Conservation (phyloP, 1,140 invertebrate genomes). For the Piezodorus guildinii region DNA sequence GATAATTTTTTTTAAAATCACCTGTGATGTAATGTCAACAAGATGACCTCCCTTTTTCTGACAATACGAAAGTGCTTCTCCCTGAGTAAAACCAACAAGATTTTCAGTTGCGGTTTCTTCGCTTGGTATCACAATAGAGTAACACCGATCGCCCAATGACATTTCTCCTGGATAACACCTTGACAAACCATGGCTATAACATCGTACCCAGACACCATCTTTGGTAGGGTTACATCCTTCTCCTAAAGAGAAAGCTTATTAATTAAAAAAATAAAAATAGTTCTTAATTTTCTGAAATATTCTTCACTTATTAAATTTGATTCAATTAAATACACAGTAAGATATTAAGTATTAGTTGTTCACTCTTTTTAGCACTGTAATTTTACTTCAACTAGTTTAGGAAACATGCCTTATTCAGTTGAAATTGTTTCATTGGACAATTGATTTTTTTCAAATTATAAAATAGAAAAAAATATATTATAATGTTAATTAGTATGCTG, state of each 20-base stretch:
- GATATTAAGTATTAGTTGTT: no score
- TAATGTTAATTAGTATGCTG: no score
- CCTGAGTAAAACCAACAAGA: constrained; percentile 35
- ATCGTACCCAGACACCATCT: constrained; percentile 38
- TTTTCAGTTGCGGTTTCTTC: constrained; percentile 29
- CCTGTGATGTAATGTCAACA: constrained; percentile 39
- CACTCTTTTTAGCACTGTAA: no score
- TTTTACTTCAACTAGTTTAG: no score
- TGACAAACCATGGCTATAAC: constrained; percentile 37
- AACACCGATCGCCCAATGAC: constrained; percentile 34
- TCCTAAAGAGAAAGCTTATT: neutral
- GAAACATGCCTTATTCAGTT: no score
- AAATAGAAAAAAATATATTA: no score
- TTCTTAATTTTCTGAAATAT: no score
- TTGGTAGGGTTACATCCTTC: constrained; percentile 30
- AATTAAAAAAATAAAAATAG: no score
- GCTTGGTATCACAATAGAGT: constrained; percentile 28
- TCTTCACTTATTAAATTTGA: no score
- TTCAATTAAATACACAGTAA: no score
- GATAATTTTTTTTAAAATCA: constrained; percentile 20
- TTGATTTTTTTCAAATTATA: no score
- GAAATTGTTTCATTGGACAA: no score
- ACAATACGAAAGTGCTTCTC: constrained; percentile 39
- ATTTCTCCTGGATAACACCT: constrained; percentile 38
- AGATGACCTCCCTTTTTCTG: constrained; percentile 35